Base-by-base conservation (phyloP, 2,797 vertebrate genomes). In the Sorex maritimensis region DNA sequence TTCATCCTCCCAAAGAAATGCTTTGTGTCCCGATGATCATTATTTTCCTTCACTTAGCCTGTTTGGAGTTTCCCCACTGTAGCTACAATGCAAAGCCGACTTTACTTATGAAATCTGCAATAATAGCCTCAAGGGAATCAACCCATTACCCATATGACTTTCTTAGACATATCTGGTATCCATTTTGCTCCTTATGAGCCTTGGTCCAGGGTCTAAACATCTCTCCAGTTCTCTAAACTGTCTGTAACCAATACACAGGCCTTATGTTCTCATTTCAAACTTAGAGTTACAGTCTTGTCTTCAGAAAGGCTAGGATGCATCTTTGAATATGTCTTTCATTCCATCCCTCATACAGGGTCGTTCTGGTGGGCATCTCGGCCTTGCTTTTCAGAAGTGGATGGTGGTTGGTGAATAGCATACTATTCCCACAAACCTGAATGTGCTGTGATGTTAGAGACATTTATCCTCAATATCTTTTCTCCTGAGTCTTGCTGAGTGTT, bases 321-420 rank as follows among this genome's bases (percentile, higher is more conserved):
- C 28, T 19, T 1, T 21, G 30, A 87, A 8, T 26, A 81, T 13
- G 44, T 8, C 2, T 55, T 26, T 13, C 0, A 0, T 2, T 4
- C 2, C 24, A 3, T 26, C 26, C 4, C 9, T 6, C 21, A 0
- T 13, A 26, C 0, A 0, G 11, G 34, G 19, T 34, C 2, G 8
- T 23, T 1, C 78, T 3, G 26, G 19, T 6, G 26, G 58, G 6
- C 3, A 2, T 41, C 49, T 71, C 21, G 1, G 17, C n/a, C 15
- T 75, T 73, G 30, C 12, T 34, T 58, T 92, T 28, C 46, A 30
- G 4, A 38, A 34, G 30, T 30, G 15, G 14, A 71, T 30, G 24
- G 8, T 0, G 1, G 6, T 15, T 75, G 41, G 3, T 46, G 1
- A 63, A n/a, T 30, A 41, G 1, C 19, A 13, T n/a, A 1, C 30